Evolutionary conservation across 2,888 invertebrate genomes (phyloP), one percentile per base, ranked within the genome.

Genomic region (Orthosia incerta): DNA sequence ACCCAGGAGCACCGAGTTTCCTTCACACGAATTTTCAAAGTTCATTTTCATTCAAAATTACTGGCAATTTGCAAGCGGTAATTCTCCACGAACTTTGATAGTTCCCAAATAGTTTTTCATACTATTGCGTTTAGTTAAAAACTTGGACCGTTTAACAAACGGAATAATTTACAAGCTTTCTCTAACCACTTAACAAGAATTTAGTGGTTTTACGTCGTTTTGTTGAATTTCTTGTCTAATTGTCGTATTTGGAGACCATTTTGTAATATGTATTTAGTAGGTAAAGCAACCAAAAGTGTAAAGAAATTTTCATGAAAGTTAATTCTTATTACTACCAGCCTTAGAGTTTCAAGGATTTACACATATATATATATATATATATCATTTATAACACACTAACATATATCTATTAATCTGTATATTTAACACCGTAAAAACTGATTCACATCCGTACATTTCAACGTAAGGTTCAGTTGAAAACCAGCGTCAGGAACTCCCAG

Each of bases 71-170:
- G 89, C 91, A 87, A 87, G 89, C 89, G 85, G 89, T 89, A 91
- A 90, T 91, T 92, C 90, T 83, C 86, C 82, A 80, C 80, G 77
- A 92, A 93, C 88, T 93, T 93, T 91, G 89, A 93, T 92, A 92
- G 92, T 91, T 91, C 89, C 82, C 79, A 88, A 92, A 92, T 92
- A 90, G 92, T 91, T 91, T 92, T 92, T 92, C 90, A 87, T 89
- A 89, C 88, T 86, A 90, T 88, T 90, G 89, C 88, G 87, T 89
- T 84, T 86, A 89, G 90, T 90, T 91, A 87, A 88, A 90, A 91
- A 89, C 88, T 89, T 88, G 74, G 79, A 77, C 68, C 85, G 84
- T 88, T 87, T 87, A 83, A 84, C 82, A 86, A 84, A 83, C 85
- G 79, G 84, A 87, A 87, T 88, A 86, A 86, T 87, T 88, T 86